Conservation (phyloP, 1,140 invertebrate species). For the Drosophila insularis region DNA sequence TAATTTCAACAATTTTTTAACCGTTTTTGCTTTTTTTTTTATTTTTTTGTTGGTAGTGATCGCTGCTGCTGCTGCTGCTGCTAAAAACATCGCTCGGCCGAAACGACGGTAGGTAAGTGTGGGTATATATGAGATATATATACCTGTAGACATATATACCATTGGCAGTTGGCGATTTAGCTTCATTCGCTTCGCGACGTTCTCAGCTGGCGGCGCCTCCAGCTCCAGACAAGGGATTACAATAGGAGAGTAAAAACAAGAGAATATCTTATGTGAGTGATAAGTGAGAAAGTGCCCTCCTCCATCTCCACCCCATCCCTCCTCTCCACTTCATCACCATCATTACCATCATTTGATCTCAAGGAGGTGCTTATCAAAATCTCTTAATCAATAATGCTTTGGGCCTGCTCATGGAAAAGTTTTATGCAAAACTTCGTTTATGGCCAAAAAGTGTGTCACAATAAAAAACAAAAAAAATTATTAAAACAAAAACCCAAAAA, state of each 20-base stretch:
- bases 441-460: constrained; percentile 45
- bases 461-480: constrained; percentile 20
- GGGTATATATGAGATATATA: constrained; percentile 10
- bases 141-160: constrained; percentile 58
- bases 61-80: constrained; percentile 27
- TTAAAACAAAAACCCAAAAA: constrained; percentile 30
- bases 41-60: not conserved
- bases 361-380: constrained; percentile 2
- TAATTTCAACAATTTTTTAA: constrained; percentile 72
- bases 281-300: not conserved
- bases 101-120: constrained; percentile 15
- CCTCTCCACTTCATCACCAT: no score
- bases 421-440: constrained; percentile 43
- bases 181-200: constrained; percentile 75
- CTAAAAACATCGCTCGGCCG: constrained; percentile 38
- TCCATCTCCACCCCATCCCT: no score
- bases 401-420: constrained; percentile 47
- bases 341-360: not conserved
- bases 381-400: constrained; percentile 6
- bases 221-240: constrained; percentile 21
- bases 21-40: constrained; percentile 43
- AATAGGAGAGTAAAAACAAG: not conserved
- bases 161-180: constrained; percentile 69
- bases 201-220: constrained; percentile 57
- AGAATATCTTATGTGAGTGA: constrained; percentile 33